Evolutionary conservation across 2,797 vertebrate genomes (phyloP), one percentile per base, ranked within the genome.

Genomic region (Poeciliopsis paucimaculata): DNA sequence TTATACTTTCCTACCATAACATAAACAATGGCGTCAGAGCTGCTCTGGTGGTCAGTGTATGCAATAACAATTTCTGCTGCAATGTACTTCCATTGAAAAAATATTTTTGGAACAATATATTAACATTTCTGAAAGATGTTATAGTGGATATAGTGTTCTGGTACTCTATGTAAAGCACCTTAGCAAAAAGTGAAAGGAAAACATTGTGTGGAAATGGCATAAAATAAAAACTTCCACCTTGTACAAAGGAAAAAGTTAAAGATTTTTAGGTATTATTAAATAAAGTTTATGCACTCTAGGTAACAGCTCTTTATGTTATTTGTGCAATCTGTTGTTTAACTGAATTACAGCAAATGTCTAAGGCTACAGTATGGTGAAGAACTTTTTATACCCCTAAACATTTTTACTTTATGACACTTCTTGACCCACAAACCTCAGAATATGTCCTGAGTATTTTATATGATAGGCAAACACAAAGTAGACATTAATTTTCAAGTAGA

Each of bases 21-120:
- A 49, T 43, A 77, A 70, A 77, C n/a, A 73, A 62, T n/a, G 3
- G 57, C 31, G 46, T 66, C 57, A 51, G 36, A 43, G 78, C 41
- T 23, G 28, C 72, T 49, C 72, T 79, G 57, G 43, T 53, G 78
- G 46, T 74, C 34, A 51, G 20, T 2, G 8, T 49, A 28, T 49
- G 45, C 23, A 51, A 57, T 34, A 13, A 47, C 28, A 72, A 60
- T n/a, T 73, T 39, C 45, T 60, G 26, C 23, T 72, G 12, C 43
- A 28, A 45, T 28, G 60, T 34, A 18, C 60, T 34, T 31, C 13
- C 26, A 53, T 10, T 28, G 20, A 36, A 51, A 45, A 34, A 16
- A 15, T 49, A 34, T 31, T 70, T 26, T 16, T 70, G 39, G n/a
- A 45, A 71, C 41, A 45, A 71, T n/a, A 26, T 43, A 71, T 43